Conservation (phyloP, 2,797 vertebrate genomes). For the Onychomys torridus region DNA sequence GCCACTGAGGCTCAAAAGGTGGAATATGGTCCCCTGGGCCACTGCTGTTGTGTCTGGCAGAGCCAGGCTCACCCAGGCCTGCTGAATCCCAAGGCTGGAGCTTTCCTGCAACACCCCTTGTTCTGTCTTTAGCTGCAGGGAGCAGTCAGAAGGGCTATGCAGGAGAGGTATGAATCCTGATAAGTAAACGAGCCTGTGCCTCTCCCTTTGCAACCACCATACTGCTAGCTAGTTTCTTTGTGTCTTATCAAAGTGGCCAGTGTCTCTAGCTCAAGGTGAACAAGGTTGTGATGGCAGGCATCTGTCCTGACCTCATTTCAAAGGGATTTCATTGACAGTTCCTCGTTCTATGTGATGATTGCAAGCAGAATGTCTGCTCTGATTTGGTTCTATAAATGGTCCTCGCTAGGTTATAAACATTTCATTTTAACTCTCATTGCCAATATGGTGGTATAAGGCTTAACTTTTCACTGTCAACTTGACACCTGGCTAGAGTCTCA, state of each 20-base stretch:
- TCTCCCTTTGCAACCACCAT: not conserved
- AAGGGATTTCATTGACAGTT: not conserved
- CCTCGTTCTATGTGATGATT: not conserved
- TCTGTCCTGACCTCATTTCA: not conserved
- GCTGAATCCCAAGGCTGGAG: too few relatives aligned
- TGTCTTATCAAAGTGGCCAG: not conserved
- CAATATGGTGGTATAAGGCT: not conserved
- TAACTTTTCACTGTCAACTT: not conserved
- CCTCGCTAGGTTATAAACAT: not conserved
- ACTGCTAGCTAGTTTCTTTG: not conserved
- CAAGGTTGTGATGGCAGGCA: not conserved
- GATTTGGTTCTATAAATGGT: not conserved
- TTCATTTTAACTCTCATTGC: not conserved
- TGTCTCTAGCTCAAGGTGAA: not conserved
- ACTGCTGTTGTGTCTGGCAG: not conserved
- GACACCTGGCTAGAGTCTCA: not conserved
- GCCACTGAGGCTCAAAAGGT: not conserved
- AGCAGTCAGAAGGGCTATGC: not conserved
- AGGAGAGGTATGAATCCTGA: too few relatives aligned
- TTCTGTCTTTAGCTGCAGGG: not conserved
- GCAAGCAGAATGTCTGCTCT: not conserved
- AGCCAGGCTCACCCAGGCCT: not conserved
- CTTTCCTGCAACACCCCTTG: not conserved
- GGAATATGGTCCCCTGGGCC: too few relatives aligned
- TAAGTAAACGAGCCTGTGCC: not conserved